phyloP scores from a whole-genome alignment of 2,888 invertebrate genomes.

The Sminthurinus aureus region DNA sequence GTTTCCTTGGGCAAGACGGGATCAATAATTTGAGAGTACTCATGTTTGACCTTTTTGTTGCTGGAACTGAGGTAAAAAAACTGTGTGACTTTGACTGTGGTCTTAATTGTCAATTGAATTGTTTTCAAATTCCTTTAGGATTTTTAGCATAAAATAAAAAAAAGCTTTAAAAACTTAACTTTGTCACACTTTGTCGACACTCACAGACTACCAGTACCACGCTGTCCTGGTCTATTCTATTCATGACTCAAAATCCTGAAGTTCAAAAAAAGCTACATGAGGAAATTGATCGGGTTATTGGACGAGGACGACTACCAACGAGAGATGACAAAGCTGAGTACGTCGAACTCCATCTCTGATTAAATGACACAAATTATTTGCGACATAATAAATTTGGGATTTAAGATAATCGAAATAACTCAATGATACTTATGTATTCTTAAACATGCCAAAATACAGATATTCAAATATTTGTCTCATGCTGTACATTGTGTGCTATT shows the following conservation, averaged over 20 bases:
- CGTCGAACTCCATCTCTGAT: too few species aligned
- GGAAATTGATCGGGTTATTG: slow-evolving; percentile 50
- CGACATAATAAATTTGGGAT: too few species aligned
- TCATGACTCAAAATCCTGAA: slow-evolving; percentile 42
- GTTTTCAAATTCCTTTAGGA: too few species aligned
- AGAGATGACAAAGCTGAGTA: slow-evolving; percentile 6
- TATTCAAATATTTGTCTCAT: too few species aligned
- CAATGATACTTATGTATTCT: not conserved
- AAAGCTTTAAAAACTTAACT: too few species aligned
- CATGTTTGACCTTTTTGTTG: slow-evolving; percentile 4
- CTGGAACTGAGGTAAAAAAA: not conserved
- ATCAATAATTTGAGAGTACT: not conserved
- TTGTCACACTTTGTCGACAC: too few species aligned
- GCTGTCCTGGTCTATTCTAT: slow-evolving; percentile 46
- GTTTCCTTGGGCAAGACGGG: not conserved
- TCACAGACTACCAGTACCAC: slow-evolving; percentile 51
- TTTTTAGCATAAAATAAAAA: too few species aligned
- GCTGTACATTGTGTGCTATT: too few species aligned
- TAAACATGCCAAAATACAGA: too few species aligned
- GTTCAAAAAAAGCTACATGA: slow-evolving; percentile 49
- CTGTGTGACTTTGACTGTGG: too few species aligned
- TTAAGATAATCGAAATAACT: not conserved
- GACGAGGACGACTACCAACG: slow-evolving; percentile 21
- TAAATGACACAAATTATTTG: too few species aligned
- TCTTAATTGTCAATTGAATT: too few species aligned